Percentiles rank a stretch among this genome's conserved stretches.
Evolutionary conservation across 2,888 invertebrate species (phyloP).

Genomic region (Pyrochroa serraticornis): DNA sequence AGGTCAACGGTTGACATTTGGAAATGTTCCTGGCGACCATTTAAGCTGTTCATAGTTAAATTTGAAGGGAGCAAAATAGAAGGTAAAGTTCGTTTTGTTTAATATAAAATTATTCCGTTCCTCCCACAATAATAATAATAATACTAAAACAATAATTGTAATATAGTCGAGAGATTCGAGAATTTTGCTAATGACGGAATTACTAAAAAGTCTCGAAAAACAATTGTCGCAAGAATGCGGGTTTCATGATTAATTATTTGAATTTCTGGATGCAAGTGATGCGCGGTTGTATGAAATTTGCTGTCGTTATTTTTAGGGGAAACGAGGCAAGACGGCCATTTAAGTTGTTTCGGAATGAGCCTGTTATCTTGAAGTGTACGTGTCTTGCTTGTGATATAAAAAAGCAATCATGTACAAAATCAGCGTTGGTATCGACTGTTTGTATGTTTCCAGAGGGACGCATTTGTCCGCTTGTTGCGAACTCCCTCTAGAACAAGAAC

Average conservation of each 20-base stretch:
- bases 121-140: background rate
- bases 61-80: conserved; percentile 12
- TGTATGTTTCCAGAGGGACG: conserved; percentile 59
- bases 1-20: conserved; percentile 49
- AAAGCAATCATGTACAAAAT: conserved; percentile 61
- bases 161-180: too few relatives aligned
- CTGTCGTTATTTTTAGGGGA: conserved; percentile 54
- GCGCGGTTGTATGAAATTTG: conserved; percentile 48
- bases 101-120: conserved; percentile 2
- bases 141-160: too few relatives aligned
- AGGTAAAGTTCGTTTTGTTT: conserved; percentile 5
- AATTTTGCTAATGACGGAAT: too few relatives aligned
- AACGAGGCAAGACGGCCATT: conserved; percentile 57
- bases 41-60: conserved; percentile 31
- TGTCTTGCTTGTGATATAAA: conserved; percentile 59
- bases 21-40: conserved; percentile 35
- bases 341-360: conserved; percentile 57
- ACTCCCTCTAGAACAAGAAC: conserved; percentile 57
- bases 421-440: conserved; percentile 59
- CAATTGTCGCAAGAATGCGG: conserved; percentile 15
- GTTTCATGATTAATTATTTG: conserved; percentile 18
- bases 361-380: conserved; percentile 59
- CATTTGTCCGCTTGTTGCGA: conserved; percentile 57
- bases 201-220: too few relatives aligned
- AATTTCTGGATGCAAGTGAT: too few relatives aligned